Evolutionary conservation across 2,113 vertebrate genomes (phyloP), one percentile per base, ranked within the genome.

Genomic region (Cranoglanis bouderius): DNA sequence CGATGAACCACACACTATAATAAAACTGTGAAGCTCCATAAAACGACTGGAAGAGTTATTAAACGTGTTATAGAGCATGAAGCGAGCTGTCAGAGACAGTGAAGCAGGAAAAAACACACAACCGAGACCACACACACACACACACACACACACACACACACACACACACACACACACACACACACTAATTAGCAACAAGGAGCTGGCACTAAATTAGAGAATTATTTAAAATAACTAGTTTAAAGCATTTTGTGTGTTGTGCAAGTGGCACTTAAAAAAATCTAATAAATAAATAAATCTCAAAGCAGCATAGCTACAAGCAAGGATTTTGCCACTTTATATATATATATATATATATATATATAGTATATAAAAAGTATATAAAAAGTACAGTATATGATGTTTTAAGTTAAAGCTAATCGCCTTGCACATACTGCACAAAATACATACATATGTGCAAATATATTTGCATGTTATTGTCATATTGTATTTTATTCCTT

Each of bases 1-100:
- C 92, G 94, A 94, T 92, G 59, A 92, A 91, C 85, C 87, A 86
- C 51, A 85, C 87, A 63, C 43, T 86, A 75, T 29, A 38, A 74
- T 43, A 26, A 75, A 91, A 89, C 85, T 57, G 14, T 82, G 67
- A 83, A 29, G 75, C 65, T 85, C 51, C 85, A 81, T 53, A 59
- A 70, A 35, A 91, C 85, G 77, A 89, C 70, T 72, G 87, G 74
- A 82, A 57, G 24, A 55, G 87, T 77, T 49, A 81, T 61, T 61
- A 86, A 67, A 84, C 82, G 89, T 81, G 13, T 63, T 40, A 83
- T 16, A 89, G 51, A 53, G 78, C 84, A 83, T 49, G 51, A 63
- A 84, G 74, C 57, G 40, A 89, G 88, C 77, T 80, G 78, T 89
- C 84, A 75, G 78, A 59, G 85, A 53, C 63, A 90, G 46, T 19